Evolutionary conservation across 1,140 invertebrate genomes (phyloP).

Genomic region (Medauroidea extradentata): DNA sequence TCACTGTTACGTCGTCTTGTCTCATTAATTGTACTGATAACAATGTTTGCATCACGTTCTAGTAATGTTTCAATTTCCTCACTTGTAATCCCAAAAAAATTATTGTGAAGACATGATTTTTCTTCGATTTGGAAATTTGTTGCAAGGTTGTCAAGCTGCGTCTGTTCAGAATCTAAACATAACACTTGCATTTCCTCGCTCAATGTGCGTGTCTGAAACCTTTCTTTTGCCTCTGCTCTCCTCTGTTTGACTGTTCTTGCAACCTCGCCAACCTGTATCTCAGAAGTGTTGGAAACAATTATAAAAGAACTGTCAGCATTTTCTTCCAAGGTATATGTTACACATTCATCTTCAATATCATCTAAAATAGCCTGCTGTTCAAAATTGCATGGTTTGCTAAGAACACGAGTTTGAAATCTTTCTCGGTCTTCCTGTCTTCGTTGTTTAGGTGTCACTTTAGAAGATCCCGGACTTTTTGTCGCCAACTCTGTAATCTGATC

Average conservation of each 20-base stretch:
- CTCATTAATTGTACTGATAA: conserved; percentile 50
- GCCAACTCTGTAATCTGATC: neutral
- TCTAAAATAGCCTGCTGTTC: conserved; percentile 1
- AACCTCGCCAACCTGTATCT: too few species aligned
- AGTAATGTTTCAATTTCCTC: conserved; percentile 48
- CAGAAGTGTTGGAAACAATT: too few species aligned
- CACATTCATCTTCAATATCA: conserved; percentile 12
- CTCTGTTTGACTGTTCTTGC: conserved; percentile 18
- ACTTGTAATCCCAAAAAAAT: conserved; percentile 27
- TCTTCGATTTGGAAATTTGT: too few species aligned
- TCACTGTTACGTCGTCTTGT: conserved; percentile 32
- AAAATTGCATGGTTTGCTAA: conserved; percentile 35
- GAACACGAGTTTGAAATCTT: conserved; percentile 64
- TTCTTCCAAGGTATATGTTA: too few species aligned
- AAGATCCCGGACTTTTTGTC: neutral
- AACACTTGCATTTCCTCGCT: conserved; percentile 39
- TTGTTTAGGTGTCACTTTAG: conserved; percentile 60
- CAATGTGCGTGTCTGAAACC: conserved; percentile 59
- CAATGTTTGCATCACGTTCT: conserved; percentile 51
- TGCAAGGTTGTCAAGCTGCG: too few species aligned
- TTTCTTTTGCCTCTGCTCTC: conserved; percentile 46
- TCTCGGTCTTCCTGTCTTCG: conserved; percentile 59
- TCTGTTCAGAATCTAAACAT: too few species aligned
- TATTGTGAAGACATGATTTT: too few species aligned
- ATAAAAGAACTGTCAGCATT: too few species aligned